These are phyloP conservation scores for Sussaba pulchella DNA, from an alignment of 2,888 invertebrate species.

Conservation along the genomic window DNA sequence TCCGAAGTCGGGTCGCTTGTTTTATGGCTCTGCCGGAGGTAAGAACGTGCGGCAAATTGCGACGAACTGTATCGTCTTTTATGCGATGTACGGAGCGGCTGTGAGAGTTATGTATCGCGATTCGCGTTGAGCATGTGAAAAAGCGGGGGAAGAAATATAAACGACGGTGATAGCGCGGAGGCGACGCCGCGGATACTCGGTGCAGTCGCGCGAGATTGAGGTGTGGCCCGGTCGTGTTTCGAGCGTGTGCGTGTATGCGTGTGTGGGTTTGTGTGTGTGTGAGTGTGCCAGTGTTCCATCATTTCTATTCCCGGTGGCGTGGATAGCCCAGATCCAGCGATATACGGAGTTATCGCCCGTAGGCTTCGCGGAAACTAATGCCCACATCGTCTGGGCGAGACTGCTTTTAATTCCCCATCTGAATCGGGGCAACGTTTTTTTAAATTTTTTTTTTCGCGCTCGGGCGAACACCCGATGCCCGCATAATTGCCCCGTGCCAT, in stretches of 20 bases:
- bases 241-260: too few relatives aligned
- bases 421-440: background rate
- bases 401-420: background rate
- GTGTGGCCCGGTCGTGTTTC: slow-evolving; percentile 55
- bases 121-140: slow-evolving; percentile 14
- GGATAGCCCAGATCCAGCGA: slow-evolving; percentile 3
- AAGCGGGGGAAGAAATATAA: slow-evolving; percentile 24
- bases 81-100: background rate
- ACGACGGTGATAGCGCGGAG: background rate
- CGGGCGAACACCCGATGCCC: background rate
- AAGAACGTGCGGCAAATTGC: background rate
- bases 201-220: slow-evolving; percentile 59
- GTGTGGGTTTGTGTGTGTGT: too few relatives aligned
- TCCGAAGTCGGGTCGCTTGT: background rate
- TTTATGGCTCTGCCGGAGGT: background rate
- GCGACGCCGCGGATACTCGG: slow-evolving; percentile 41
- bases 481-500: slow-evolving; percentile 20
- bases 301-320: slow-evolving; percentile 30
- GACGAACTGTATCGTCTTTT: background rate
- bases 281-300: slow-evolving; percentile 54
- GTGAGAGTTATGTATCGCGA: slow-evolving; percentile 9
- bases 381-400: background rate
- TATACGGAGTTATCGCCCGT: slow-evolving; percentile 44
- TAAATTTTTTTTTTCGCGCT: slow-evolving; percentile 21
- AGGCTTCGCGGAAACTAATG: slow-evolving; percentile 31